Base-by-base conservation (phyloP, 1,140 invertebrate genomes). In the Zaprionus taronus region DNA sequence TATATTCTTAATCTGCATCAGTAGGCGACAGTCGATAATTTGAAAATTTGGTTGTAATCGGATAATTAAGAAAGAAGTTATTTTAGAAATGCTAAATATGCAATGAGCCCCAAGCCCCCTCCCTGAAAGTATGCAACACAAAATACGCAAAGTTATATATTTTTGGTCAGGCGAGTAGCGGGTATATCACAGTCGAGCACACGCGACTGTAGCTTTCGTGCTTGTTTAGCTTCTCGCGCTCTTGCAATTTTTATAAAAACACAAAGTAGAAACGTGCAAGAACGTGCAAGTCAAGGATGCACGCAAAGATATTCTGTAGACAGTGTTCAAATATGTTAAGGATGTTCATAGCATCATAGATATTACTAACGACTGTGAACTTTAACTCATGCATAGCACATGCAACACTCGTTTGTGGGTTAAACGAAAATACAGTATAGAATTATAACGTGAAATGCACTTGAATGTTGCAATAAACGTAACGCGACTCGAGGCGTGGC, bases 371-470 rank as follows among this genome's bases (percentile, higher is more conserved):
- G 31, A 11, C 9, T 34, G 9, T 31, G 31, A n/a, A n/a, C n/a
- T n/a, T n/a, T n/a, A 11, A 11, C 31, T 11, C 31, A 11, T 34
- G 31, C 38, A 5, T n/a, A 22, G 20, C 20, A 12, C 22, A 51
- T 24, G 5, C 20, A 22, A 51, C 47, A 11, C 20, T 51, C 11
- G 20, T 51, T 44, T 44, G 22, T 11, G 14, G 47, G 47, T 20
- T 24, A 51, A 17, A 47, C 9, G 4, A 22, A 63, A 72, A 72
- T 72, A 72, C 55, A 71, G 72, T 55, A 72, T 71, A 66, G 71
- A 74, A 87, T 83, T 87, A 75, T 78, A 80, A 87, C 67, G 63
- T 72, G 78, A 87, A 87, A 87, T 81, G 74, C 83, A 80, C 81
- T 87, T 81, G 78, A 83, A 87, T 77, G 74, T 58, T 63, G 81